Evolutionary conservation across 2,113 vertebrate species (phyloP).

Genomic region (Dolichallabes microphthalmus): DNA sequence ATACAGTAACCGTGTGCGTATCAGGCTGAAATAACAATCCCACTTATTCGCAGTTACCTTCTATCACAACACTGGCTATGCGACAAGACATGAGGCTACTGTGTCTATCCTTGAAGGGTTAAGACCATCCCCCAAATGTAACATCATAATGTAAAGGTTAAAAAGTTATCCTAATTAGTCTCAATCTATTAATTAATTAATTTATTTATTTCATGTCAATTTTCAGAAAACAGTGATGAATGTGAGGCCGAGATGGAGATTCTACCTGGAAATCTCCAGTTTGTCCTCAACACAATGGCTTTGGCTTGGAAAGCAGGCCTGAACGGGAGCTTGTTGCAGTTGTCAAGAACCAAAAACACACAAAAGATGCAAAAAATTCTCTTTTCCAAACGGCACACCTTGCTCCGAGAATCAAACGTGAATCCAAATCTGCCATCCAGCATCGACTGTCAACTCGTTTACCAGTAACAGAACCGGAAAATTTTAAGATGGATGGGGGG

Average conservation of each 20-base stretch:
- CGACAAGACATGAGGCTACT: conserved; percentile 21
- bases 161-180: neutral
- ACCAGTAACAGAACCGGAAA: conserved; percentile 36
- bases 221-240: conserved; percentile 1
- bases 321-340: conserved; percentile 60
- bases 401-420: conserved; percentile 42
- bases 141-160: neutral
- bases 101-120: conserved; percentile 25
- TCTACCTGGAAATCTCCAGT: conserved; percentile 66
- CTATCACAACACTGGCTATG: conserved; percentile 35
- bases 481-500: conserved; percentile 20
- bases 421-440: conserved; percentile 50
- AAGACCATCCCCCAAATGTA: neutral
- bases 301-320: conserved; percentile 56
- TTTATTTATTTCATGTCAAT: neutral
- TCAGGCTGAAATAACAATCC: conserved; percentile 42
- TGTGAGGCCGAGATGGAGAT: conserved; percentile 36
- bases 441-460: conserved; percentile 47
- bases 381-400: conserved; percentile 26
- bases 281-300: conserved; percentile 61
- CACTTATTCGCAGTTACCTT: conserved; percentile 40
- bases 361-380: conserved; percentile 38
- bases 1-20: neutral
- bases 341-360: conserved; percentile 48
- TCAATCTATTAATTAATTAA: neutral